Conservation (phyloP, 1,140 invertebrate genomes). For the Papilio polytes region DNA sequence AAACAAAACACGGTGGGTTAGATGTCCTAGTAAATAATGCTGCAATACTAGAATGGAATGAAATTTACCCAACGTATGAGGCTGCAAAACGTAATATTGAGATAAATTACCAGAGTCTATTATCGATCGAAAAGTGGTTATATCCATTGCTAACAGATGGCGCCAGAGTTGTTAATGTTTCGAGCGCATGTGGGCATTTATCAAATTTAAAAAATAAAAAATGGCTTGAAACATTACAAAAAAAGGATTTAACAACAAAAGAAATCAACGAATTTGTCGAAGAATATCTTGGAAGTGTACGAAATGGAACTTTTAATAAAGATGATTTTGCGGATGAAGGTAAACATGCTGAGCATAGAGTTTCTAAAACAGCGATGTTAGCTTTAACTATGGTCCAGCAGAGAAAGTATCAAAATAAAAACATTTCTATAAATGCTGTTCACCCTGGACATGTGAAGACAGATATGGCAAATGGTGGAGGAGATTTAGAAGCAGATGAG, state of each 20-base stretch:
- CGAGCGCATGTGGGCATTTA: conserved; percentile 87
- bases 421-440: conserved; percentile 76
- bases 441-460: conserved; percentile 70
- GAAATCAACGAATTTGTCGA: conserved; percentile 86
- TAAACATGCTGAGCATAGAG: conserved; percentile 86
- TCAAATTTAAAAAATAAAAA: conserved; percentile 84
- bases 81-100: conserved; percentile 88
- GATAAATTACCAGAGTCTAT: conserved; percentile 88
- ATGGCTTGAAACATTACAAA: conserved; percentile 62
- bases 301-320: conserved; percentile 74
- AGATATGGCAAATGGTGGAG: conserved; percentile 64
- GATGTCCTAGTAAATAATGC: conserved; percentile 95
- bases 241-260: conserved; percentile 81
- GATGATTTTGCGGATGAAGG: conserved; percentile 84
- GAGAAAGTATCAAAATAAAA: conserved; percentile 59
- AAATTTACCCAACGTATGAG: conserved; percentile 86
- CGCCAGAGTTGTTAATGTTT: conserved; percentile 90
- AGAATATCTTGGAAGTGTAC: conserved; percentile 86
- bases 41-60: conserved; percentile 88
- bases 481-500: conserved; percentile 59
- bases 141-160: conserved; percentile 88
- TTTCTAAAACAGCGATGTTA: conserved; percentile 89
- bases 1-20: conserved; percentile 88
- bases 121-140: conserved; percentile 86
- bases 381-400: conserved; percentile 85